phyloP scores from a whole-genome alignment of 2,797 vertebrate species.

The Crenuchus spilurus region DNA sequence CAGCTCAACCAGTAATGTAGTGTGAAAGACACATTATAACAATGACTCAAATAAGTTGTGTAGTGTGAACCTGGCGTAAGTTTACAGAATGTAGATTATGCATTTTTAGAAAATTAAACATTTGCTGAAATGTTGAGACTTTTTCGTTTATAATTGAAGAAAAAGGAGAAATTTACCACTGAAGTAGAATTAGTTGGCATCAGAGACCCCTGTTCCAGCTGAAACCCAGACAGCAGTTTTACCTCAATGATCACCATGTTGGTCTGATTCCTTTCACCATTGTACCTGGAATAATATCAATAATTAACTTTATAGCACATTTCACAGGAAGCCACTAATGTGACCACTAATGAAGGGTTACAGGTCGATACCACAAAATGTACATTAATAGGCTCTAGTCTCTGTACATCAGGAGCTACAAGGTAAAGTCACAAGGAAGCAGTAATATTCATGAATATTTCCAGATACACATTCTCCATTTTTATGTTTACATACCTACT shows the following conservation, averaged over 20 bases:
- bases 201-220: slow-evolving; percentile 61
- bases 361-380: background rate
- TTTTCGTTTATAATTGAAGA: slow-evolving; percentile 10
- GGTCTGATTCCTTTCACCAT: slow-evolving; percentile 71
- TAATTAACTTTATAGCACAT: background rate
- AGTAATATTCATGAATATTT: no score
- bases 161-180: slow-evolving; percentile 8
- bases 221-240: slow-evolving; percentile 78
- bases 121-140: background rate
- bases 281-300: slow-evolving; percentile 63
- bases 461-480: no score
- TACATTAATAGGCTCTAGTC: background rate
- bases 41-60: no score
- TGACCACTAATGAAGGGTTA: background rate
- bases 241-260: slow-evolving; percentile 80
- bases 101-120: no score
- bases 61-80: no score
- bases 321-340: background rate
- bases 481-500: no score
- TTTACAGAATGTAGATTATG: no score
- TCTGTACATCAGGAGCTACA: background rate
- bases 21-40: no score
- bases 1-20: no score
- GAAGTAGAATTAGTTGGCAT: slow-evolving; percentile 53
- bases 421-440: background rate